Conservation (phyloP, 37 sponge, comb jelly and placozoan species). For the Geodia barretti region DNA sequence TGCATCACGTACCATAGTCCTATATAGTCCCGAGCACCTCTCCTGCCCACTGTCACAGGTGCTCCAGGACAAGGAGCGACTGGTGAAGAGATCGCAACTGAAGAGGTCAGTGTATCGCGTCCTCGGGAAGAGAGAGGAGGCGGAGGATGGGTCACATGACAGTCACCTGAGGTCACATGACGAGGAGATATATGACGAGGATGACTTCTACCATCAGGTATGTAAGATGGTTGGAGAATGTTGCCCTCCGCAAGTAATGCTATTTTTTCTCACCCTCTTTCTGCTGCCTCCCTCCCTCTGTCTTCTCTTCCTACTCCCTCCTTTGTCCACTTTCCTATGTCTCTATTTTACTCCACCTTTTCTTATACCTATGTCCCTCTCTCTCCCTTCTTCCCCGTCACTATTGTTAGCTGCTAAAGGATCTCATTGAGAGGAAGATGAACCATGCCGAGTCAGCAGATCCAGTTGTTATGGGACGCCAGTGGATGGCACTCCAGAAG, state of each 20-base stretch:
- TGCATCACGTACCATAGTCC: too few species aligned
- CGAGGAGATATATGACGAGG: constrained; percentile 93
- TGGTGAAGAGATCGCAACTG: constrained; percentile 78
- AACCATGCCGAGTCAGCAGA: constrained; percentile 54
- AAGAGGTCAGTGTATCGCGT: constrained; percentile 54
- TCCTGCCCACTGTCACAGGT: constrained; percentile 26
- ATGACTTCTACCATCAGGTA: constrained; percentile 96
- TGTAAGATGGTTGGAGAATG: too few species aligned
- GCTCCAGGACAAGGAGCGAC: constrained; percentile 54
- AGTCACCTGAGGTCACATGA: constrained; percentile 70
- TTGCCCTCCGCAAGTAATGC: not conserved
- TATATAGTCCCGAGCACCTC: not conserved
- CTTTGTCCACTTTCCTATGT: too few species aligned
- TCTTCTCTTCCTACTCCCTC: not conserved
- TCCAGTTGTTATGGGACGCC: constrained; percentile 75
- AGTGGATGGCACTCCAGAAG: constrained; percentile 84
- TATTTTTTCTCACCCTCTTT: not conserved
- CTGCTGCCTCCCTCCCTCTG: too few species aligned
- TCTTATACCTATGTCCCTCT: not conserved
- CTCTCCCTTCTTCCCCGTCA: not conserved
- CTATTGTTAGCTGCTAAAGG: constrained; percentile 57
- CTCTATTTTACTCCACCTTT: too few species aligned
- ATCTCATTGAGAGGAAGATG: constrained; percentile 80
- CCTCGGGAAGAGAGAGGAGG: constrained; percentile 51
- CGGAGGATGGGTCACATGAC: constrained; percentile 40